Evolutionary conservation across 2,888 invertebrate species (phyloP).

Genomic region (Stenodera caucasica): DNA sequence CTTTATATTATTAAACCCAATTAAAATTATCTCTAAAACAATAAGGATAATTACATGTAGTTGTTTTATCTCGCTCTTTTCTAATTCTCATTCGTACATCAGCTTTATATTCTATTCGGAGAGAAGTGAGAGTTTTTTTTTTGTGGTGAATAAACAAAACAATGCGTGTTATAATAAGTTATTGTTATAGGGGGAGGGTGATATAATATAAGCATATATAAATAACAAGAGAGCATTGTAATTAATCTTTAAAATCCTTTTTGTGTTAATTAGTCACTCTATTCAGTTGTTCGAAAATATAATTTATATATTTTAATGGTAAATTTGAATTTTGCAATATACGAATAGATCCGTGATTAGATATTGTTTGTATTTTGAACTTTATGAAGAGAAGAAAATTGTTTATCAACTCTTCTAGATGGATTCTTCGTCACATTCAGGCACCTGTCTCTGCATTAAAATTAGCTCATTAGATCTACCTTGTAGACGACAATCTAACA

Average conservation of each 20-base stretch:
- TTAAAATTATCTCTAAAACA: not conserved
- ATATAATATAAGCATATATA: not conserved
- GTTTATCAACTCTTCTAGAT: slow-evolving; percentile 41
- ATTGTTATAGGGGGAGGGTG: not conserved
- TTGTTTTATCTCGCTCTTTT: not conserved
- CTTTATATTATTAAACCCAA: not conserved
- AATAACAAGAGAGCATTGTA: not conserved
- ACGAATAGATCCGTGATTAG: not conserved
- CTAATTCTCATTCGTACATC: not conserved
- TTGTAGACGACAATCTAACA: slow-evolving; percentile 25
- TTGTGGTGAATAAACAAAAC: not conserved
- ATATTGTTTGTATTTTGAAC: not conserved
- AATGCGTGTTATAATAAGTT: not conserved
- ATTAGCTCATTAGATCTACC: slow-evolving; percentile 44
- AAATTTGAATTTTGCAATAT: too few species aligned
- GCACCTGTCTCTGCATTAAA: slow-evolving; percentile 47
- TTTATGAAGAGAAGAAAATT: slow-evolving; percentile 31
- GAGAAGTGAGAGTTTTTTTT: not conserved
- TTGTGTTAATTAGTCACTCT: not conserved
- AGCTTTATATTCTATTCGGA: not conserved
- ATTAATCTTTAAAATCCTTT: not conserved
- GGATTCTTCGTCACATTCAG: slow-evolving; percentile 46
- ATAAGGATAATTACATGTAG: not conserved
- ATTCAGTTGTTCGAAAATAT: too few species aligned
- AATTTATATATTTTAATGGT: too few species aligned